phyloP scores from a whole-genome alignment of 2,888 invertebrate genomes.

The Lasius platythorax region DNA sequence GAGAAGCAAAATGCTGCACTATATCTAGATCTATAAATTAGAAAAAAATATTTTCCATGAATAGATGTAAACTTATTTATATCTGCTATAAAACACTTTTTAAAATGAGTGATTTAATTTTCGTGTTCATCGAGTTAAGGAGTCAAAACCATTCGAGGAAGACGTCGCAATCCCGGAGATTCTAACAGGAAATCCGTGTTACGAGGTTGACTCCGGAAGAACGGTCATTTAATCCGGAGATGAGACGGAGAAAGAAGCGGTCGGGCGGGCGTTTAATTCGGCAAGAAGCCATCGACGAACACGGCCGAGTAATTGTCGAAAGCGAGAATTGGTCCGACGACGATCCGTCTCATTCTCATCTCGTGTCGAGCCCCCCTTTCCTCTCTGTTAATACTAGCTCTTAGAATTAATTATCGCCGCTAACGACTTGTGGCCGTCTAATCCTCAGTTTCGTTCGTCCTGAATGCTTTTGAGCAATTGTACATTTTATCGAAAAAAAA shows the following conservation, averaged over 20 bases:
- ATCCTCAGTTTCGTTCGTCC: slow-evolving; percentile 36
- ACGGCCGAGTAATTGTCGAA: slow-evolving; percentile 54
- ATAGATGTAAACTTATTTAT: background rate
- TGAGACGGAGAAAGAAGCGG: background rate
- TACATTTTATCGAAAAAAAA: background rate
- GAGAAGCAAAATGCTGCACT: background rate
- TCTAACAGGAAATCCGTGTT: slow-evolving; percentile 25
- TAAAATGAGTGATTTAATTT: slow-evolving; percentile 13
- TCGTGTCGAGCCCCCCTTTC: slow-evolving; percentile 6
- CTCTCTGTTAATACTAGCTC: slow-evolving; percentile 66
- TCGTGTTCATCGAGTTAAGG: background rate
- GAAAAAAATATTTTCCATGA: background rate
- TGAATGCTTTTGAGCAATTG: slow-evolving; percentile 21
- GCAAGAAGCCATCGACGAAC: slow-evolving; percentile 43
- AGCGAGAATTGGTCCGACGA: slow-evolving; percentile 63
- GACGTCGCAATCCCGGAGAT: background rate
- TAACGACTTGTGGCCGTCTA: slow-evolving; percentile 62
- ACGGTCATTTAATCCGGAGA: slow-evolving; percentile 41
- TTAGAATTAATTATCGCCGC: slow-evolving; percentile 74
- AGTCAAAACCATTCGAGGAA: background rate
- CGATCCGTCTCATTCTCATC: slow-evolving; percentile 54
- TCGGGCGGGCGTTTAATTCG: slow-evolving; percentile 28
- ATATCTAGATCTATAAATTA: background rate
- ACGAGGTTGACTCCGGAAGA: slow-evolving; percentile 10
- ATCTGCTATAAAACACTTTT: background rate